phyloP scores from a whole-genome alignment of 1,140 invertebrate genomes.

The Drosophila mojavensis region DNA sequence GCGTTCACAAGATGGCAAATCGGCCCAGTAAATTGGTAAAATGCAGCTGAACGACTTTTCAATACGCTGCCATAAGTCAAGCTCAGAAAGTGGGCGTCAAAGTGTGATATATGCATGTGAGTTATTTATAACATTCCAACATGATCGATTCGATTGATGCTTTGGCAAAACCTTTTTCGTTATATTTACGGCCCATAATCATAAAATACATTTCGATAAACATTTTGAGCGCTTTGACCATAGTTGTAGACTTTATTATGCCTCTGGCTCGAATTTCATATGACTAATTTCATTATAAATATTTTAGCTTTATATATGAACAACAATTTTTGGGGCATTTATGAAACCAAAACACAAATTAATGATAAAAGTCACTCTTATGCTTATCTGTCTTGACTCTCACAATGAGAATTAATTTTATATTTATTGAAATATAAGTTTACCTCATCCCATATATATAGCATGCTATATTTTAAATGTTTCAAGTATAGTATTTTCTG shows the following conservation, averaged over 20 bases:
- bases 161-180: slow-evolving; percentile 8
- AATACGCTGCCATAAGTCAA: slow-evolving; percentile 29
- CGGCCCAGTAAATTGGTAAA: slow-evolving; percentile 6
- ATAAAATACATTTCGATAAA: slow-evolving; percentile 13
- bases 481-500: too few relatives aligned
- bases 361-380: too few relatives aligned
- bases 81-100: background rate
- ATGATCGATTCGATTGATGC: slow-evolving; percentile 22
- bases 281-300: background rate
- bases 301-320: background rate
- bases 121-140: background rate
- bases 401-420: too few relatives aligned
- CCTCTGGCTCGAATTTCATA: background rate
- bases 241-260: background rate
- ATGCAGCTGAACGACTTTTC: slow-evolving; percentile 18
- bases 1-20: slow-evolving; percentile 37
- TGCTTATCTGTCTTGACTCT: too few relatives aligned
- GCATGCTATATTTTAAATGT: too few relatives aligned
- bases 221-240: slow-evolving; percentile 5
- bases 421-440: too few relatives aligned
- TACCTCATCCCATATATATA: too few relatives aligned
- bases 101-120: slow-evolving; percentile 15
- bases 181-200: slow-evolving; percentile 16
- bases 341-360: too few relatives aligned
- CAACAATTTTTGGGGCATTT: too few relatives aligned